Evolutionary conservation across 2,888 invertebrate species (phyloP).

Genomic region (Parapristionchus giblindavisi): DNA sequence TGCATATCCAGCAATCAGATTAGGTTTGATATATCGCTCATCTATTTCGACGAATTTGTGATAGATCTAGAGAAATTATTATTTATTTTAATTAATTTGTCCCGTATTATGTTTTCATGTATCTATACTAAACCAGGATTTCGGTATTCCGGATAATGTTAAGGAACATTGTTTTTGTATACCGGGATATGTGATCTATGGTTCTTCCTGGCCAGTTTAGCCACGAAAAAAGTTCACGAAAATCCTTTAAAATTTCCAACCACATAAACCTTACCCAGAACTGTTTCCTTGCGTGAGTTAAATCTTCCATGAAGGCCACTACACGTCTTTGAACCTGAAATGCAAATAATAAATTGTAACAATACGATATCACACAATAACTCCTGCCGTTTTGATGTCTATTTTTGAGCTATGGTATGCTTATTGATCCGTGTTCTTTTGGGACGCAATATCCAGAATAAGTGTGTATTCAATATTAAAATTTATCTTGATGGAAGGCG

Average conservation of each 20-base stretch:
- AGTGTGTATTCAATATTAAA: no score
- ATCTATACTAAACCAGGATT: not conserved
- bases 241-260: no score
- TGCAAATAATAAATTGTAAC: not conserved
- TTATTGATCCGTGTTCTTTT: no score
- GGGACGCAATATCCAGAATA: no score
- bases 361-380: no score
- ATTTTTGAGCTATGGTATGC: no score
- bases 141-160: not conserved
- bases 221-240: no score
- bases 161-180: no score
- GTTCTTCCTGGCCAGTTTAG: no score
- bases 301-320: conserved; percentile 25
- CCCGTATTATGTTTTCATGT: not conserved
- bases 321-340: conserved; percentile 34
- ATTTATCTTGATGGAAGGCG: no score
- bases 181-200: no score
- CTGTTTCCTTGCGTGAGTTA: conserved; percentile 29
- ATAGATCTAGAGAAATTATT: conserved; percentile 16
- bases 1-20: conserved; percentile 17
- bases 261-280: conserved; percentile 23
- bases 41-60: conserved; percentile 37
- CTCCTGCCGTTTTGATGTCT: no score
- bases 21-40: conserved; percentile 34
- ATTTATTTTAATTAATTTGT: not conserved